Percentiles rank a stretch among this genome's conserved stretches.
Conservation (phyloP, 1,140 invertebrate genomes). For the Liolophura sinensis region DNA sequence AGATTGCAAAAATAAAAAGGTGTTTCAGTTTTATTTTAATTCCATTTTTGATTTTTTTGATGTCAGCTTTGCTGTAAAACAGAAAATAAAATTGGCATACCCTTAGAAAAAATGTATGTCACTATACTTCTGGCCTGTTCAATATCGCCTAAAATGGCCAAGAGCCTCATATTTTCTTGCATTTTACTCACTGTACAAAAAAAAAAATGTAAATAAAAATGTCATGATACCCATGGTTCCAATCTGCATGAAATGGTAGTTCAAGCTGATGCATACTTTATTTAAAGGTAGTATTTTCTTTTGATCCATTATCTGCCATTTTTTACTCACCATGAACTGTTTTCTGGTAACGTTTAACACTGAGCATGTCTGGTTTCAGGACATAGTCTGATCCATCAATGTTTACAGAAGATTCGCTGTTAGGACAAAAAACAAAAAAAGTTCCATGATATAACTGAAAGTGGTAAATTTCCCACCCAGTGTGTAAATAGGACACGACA, state of each 20-base stretch:
- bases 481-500: no score
- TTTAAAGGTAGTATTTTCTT: neutral
- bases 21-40: no score
- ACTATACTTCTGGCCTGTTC: no score
- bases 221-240: neutral
- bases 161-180: no score
- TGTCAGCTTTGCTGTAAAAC: no score
- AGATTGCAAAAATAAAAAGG: no score
- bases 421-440: slow-evolving; percentile 22
- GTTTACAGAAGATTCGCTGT: slow-evolving; percentile 57
- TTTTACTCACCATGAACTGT: slow-evolving; percentile 71
- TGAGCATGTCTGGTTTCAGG: slow-evolving; percentile 53
- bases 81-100: no score
- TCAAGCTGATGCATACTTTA: neutral
- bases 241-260: neutral
- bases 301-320: neutral
- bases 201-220: neutral
- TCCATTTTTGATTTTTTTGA: no score
- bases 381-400: slow-evolving; percentile 55
- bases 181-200: no score
- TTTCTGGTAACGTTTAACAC: slow-evolving; percentile 82
- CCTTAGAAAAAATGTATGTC: no score
- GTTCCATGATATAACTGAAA: neutral
- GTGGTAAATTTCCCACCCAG: no score
- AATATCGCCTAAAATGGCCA: no score